phyloP scores from a whole-genome alignment of 2,797 vertebrate species.

The Staurois parvus region DNA sequence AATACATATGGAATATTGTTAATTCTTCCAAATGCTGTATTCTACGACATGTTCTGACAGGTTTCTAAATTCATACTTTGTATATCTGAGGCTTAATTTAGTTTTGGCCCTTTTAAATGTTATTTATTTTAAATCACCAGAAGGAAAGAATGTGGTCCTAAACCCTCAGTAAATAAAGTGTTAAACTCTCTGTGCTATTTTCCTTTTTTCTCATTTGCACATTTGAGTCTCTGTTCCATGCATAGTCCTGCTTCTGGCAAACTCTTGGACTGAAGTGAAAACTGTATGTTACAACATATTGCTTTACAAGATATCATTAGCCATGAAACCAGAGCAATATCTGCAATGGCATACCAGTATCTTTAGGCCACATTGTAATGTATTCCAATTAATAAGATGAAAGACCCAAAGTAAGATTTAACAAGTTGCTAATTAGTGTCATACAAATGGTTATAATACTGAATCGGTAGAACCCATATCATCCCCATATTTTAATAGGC shows the following conservation, averaged over 20 bases:
- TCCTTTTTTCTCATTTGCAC: no score
- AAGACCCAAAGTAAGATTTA: slow-evolving; percentile 12
- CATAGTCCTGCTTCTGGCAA: background rate
- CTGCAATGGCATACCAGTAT: background rate
- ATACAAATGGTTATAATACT: slow-evolving; percentile 2
- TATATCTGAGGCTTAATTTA: no score
- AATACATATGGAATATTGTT: no score
- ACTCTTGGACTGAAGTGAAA: background rate
- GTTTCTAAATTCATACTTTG: no score
- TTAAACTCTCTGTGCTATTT: no score
- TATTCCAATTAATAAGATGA: slow-evolving; percentile 35
- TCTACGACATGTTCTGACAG: no score
- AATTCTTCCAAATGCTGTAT: no score
- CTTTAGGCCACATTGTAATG: slow-evolving; percentile 19
- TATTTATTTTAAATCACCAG: no score
- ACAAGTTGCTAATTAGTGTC: slow-evolving; percentile 19
- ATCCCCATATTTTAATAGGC: slow-evolving; percentile 5
- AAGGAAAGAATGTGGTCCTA: no score
- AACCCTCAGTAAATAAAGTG: no score
- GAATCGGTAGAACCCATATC: background rate
- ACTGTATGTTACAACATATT: background rate
- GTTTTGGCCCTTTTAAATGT: no score
- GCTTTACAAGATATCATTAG: background rate
- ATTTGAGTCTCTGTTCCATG: no score
- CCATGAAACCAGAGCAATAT: background rate